Conservation (phyloP, 2,888 invertebrate genomes). For the Pyralis farinalis region DNA sequence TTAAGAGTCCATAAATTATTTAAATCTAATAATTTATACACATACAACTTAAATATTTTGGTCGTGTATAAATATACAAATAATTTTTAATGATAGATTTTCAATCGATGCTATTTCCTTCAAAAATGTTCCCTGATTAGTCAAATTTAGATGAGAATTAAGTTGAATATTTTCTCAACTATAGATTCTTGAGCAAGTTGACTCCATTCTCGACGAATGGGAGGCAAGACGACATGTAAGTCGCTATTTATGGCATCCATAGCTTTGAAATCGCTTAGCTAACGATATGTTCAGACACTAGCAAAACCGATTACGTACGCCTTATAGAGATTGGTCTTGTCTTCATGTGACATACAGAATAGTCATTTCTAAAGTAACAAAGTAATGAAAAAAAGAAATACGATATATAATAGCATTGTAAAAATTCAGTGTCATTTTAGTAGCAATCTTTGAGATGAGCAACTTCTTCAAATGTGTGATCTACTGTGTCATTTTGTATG, state of each 20-base stretch:
- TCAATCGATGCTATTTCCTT: no score
- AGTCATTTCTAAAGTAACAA: no score
- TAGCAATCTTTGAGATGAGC: no score
- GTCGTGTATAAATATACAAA: no score
- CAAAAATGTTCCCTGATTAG: not conserved
- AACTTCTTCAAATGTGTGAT: no score
- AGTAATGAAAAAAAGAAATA: no score
- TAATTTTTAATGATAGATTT: no score
- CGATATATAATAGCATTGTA: no score
- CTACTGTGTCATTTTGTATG: not conserved
- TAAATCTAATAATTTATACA: no score
- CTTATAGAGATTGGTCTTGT: slow-evolving; percentile 23
- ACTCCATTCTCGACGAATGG: slow-evolving; percentile 66
- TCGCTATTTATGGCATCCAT: slow-evolving; percentile 33
- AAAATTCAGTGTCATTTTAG: no score
- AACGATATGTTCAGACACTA: slow-evolving; percentile 33
- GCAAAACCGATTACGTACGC: slow-evolving; percentile 43
- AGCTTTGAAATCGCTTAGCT: slow-evolving; percentile 63
- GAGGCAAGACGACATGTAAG: slow-evolving; percentile 74
- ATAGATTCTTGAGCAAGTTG: slow-evolving; percentile 76
- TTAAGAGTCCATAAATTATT: no score
- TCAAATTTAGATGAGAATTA: slow-evolving; percentile 1
- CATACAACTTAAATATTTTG: no score
- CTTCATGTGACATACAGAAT: slow-evolving; percentile 31
- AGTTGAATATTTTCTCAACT: slow-evolving; percentile 42